These are phyloP conservation scores for Teinopalpus imperialis DNA, from an alignment of 2,888 invertebrate genomes.

Conservation along the genomic window DNA sequence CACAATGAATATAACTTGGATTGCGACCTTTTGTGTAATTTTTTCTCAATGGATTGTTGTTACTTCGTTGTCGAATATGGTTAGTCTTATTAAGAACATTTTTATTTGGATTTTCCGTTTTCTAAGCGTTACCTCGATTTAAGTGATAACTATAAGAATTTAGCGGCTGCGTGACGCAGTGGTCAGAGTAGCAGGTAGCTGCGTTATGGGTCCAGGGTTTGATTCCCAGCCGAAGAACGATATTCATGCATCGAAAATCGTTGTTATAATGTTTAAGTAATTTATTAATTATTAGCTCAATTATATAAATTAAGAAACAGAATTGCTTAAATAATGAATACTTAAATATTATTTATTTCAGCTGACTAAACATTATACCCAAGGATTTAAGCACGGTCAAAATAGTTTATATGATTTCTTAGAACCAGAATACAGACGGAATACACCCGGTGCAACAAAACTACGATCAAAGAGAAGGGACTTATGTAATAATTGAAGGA, in stretches of 20 bases:
- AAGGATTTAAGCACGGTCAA: neutral
- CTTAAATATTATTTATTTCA: slow-evolving; percentile 4
- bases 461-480: slow-evolving; percentile 12
- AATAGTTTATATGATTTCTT: slow-evolving; percentile 12
- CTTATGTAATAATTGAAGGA: slow-evolving; percentile 13
- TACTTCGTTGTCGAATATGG: neutral
- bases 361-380: neutral
- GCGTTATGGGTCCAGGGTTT: no score
- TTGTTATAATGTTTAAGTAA: no score
- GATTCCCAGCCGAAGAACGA: no score
- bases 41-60: slow-evolving; percentile 3
- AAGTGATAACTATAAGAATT: no score
- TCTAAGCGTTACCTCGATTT: no score
- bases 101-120: neutral
- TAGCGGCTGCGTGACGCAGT: no score
- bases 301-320: no score
- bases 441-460: neutral
- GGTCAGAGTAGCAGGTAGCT: no score
- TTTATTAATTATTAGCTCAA: no score
- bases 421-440: neutral
- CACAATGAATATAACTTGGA: no score
- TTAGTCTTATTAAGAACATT: neutral
- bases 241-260: no score
- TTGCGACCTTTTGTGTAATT: neutral
- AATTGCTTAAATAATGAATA: no score